Percentiles rank a stretch among this genome's conserved stretches.
Conservation (phyloP, 2,888 invertebrate genomes). For the Lottia gigantea region DNA sequence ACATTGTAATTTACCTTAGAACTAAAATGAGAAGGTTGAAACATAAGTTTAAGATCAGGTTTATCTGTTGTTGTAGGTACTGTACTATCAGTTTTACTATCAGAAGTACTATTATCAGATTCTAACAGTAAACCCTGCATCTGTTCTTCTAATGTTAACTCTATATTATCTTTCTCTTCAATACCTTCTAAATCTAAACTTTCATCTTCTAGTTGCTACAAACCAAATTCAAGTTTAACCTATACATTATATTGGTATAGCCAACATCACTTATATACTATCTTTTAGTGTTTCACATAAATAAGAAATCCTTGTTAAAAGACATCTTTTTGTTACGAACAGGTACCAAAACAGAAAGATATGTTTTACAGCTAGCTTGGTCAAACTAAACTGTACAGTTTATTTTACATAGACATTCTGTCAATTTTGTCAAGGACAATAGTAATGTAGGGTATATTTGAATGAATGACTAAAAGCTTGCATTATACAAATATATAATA, state of each 20-base stretch:
- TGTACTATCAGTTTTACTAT: too few species aligned
- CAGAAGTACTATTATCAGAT: conserved; percentile 42
- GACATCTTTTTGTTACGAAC: too few species aligned
- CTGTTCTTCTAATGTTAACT: conserved; percentile 60
- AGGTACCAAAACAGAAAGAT: too few species aligned
- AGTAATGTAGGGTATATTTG: too few species aligned
- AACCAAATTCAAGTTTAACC: conserved; percentile 41
- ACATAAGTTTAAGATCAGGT: conserved; percentile 68
- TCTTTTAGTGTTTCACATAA: too few species aligned
- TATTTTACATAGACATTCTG: too few species aligned
- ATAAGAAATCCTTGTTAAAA: too few species aligned
- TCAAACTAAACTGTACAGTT: too few species aligned
- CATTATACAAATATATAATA: neutral
- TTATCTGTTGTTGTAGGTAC: conserved; percentile 11
- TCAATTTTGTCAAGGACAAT: too few species aligned
- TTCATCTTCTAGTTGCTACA: conserved; percentile 54
- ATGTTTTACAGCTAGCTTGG: too few species aligned
- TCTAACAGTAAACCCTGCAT: conserved; percentile 68
- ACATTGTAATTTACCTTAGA: conserved; percentile 49
- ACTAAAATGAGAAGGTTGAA: conserved; percentile 45
- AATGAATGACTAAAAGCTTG: neutral
- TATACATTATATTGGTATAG: neutral
- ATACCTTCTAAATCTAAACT: conserved; percentile 60
- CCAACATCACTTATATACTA: too few species aligned
- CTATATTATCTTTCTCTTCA: conserved; percentile 23